Evolutionary conservation across 2,113 vertebrate species (phyloP), one percentile per base, ranked within the genome.

Genomic region (Himantopus leucocephalus): DNA sequence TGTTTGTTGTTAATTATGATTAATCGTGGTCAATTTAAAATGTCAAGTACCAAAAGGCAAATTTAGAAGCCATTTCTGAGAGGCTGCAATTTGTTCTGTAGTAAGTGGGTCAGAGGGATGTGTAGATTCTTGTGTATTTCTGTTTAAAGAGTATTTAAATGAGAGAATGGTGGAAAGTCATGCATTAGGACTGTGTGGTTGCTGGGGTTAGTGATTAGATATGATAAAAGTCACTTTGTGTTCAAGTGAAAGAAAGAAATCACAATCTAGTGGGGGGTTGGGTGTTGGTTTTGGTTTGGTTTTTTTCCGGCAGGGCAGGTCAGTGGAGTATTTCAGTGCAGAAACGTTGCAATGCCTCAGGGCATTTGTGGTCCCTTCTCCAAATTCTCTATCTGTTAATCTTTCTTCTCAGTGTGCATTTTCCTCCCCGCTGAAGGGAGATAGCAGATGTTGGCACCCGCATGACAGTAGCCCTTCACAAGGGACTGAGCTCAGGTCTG

Each of bases 391-490:
- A 27, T 23, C 52, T 30, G n/a, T 48, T 82, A 27, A 41, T 53
- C 39, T 60, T 77, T 14, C 30, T 53, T 55, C 41, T 53, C 4
- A 1, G 22, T 29, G 15, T 0, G 0, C 11, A 1, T 80, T 80
- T 76, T 20, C 30, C 52, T 53, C 14, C 45, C 21, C 0, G 1
- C 47, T n/a, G 41, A 67, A 79, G 55, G 41, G 26, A 84, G 50
- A 14, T 14, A 22, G 56, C 55, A 80, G 35, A n/a, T 27, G 5
- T 8, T 66, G 63, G 20, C 29, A 11, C 14, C 60, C 7, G 15
- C 50, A 6, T 24, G 37, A 15, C 47, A 45, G 23, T 21, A 62
- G 21, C 32, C 7, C 47, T 45, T 63, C 4, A 4, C 29, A 14
- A 11, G 53, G 70, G 29, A 22, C 45, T 43, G 55, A 56, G 48